These are phyloP conservation scores for Diaphora mendica DNA, from an alignment of 2,888 invertebrate species.

Conservation along the genomic window DNA sequence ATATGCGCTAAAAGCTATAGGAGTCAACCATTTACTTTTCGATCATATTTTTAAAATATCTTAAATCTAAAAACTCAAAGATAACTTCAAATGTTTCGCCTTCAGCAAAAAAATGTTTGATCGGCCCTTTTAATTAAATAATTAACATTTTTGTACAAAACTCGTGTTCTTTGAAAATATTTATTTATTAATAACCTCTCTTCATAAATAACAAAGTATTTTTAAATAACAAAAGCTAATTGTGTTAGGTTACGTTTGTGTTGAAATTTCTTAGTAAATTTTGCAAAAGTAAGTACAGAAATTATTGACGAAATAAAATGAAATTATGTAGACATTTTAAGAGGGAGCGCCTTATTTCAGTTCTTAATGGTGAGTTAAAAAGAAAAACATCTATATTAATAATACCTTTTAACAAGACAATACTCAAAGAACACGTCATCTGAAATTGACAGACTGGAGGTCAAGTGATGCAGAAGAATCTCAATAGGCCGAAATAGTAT, in stretches of 20 bases:
- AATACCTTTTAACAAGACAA: not conserved
- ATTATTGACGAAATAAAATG: conserved; percentile 3
- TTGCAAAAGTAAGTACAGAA: not conserved
- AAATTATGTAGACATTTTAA: not conserved
- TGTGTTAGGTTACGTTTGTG: conserved; percentile 17
- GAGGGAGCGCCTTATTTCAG: not conserved
- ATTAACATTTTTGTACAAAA: conserved; percentile 50
- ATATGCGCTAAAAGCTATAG: not conserved
- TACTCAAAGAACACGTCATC: not conserved
- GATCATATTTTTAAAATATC: not conserved
- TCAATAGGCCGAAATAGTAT: too few relatives aligned
- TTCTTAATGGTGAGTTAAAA: not conserved
- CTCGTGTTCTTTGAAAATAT: conserved; percentile 35
- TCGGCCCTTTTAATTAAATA: conserved; percentile 43
- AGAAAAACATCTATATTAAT: not conserved
- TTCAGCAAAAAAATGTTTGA: conserved; percentile 27
- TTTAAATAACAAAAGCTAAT: conserved; percentile 31
- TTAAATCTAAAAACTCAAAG: not conserved
- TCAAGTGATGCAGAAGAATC: too few relatives aligned
- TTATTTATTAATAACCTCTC: conserved; percentile 34
- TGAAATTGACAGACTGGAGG: not conserved
- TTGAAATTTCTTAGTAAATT: not conserved
- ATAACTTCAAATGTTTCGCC: conserved; percentile 30
- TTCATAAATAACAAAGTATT: conserved; percentile 41
- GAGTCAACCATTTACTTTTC: not conserved